Conservation (phyloP, 2,113 vertebrate genomes). For the Equus przewalskii region DNA sequence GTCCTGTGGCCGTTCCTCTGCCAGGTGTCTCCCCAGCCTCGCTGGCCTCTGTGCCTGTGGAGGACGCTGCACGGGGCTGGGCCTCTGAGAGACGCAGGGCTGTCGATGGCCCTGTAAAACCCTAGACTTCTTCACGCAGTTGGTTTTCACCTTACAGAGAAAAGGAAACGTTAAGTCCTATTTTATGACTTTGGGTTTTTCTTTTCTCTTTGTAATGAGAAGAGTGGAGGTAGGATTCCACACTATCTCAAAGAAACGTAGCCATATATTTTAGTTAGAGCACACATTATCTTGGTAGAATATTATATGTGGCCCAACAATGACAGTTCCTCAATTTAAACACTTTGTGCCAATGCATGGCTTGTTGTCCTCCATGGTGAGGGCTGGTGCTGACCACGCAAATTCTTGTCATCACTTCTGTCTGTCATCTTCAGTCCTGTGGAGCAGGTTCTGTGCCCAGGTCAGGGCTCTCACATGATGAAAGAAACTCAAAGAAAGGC, state of each 20-base stretch:
- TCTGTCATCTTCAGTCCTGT: neutral
- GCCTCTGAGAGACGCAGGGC: neutral
- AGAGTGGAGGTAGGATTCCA: neutral
- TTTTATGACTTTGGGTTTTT: neutral
- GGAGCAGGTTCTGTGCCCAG: rapidly evolving
- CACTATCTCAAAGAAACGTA: neutral
- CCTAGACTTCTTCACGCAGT: rapidly evolving
- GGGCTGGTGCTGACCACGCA: rapidly evolving
- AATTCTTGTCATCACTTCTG: rapidly evolving
- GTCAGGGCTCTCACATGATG: rapidly evolving
- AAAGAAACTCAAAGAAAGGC: neutral
- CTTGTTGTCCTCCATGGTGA: neutral
- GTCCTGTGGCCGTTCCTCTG: neutral
- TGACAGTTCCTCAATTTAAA: rapidly evolving
- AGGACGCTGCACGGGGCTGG: rapidly evolving
- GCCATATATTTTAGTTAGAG: rapidly evolving
- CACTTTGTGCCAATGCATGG: rapidly evolving
- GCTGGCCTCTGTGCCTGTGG: neutral
- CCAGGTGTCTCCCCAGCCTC: rapidly evolving
- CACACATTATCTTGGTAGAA: rapidly evolving
- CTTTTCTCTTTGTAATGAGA: neutral
- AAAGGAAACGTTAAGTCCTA: rapidly evolving
- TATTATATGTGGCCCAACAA: rapidly evolving
- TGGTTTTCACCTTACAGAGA: neutral
- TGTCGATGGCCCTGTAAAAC: too few relatives aligned